Conservation (phyloP, 2,888 invertebrate genomes). For the Lycocerus yunnanus region DNA sequence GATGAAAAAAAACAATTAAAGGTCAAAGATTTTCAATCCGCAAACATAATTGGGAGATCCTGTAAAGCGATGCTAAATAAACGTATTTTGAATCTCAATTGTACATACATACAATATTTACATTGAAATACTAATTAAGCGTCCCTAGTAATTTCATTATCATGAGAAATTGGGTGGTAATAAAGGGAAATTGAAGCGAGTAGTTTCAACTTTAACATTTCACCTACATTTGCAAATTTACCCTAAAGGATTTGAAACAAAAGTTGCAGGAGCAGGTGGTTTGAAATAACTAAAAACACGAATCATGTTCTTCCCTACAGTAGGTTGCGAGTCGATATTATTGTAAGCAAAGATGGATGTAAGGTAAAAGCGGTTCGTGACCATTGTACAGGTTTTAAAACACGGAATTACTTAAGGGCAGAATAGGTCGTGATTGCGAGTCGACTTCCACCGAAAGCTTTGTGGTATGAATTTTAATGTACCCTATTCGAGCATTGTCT, state of each 20-base stretch:
- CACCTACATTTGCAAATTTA: background rate
- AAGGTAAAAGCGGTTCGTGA: conserved; percentile 1
- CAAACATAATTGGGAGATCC: background rate
- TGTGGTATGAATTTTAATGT: conserved; percentile 36
- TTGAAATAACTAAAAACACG: background rate
- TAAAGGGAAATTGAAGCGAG: background rate
- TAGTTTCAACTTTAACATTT: background rate
- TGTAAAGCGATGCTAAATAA: background rate
- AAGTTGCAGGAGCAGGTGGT: background rate
- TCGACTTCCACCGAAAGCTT: conserved; percentile 27
- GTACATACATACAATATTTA: background rate
- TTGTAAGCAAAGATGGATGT: conserved; percentile 3
- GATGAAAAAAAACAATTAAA: background rate
- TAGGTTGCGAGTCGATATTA: background rate
- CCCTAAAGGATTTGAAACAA: background rate
- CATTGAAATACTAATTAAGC: background rate
- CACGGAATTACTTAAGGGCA: conserved; percentile 1
- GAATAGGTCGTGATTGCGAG: conserved; percentile 31
- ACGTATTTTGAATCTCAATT: background rate
- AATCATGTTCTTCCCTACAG: background rate
- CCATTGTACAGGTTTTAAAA: background rate
- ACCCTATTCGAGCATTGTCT: conserved; percentile 20
- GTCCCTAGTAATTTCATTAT: background rate
- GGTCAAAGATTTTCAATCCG: background rate
- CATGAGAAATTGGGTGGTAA: background rate